Conservation (phyloP, 2,888 invertebrate genomes). For the Atrina japonica region DNA sequence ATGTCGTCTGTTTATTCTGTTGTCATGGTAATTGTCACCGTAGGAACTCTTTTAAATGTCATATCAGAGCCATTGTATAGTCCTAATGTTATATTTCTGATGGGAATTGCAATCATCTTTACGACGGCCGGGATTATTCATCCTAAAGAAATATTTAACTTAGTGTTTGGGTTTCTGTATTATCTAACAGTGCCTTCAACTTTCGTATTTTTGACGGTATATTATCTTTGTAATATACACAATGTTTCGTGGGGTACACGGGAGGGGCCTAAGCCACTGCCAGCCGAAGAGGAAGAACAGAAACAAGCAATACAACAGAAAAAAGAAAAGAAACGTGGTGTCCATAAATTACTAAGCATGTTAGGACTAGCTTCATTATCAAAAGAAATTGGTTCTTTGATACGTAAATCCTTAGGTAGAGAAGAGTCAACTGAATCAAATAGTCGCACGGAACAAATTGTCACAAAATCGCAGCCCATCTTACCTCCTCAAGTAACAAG, state of each 20-base stretch:
- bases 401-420: conserved; percentile 18
- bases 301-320: neutral
- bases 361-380: conserved; percentile 20
- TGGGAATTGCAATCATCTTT: conserved; percentile 91
- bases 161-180: conserved; percentile 88
- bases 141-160: conserved; percentile 87
- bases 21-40: conserved; percentile 99
- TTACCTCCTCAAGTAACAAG: neutral
- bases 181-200: conserved; percentile 96
- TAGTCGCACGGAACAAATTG: neutral
- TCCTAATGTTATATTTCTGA: conserved; percentile 65
- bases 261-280: conserved; percentile 83
- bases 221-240: conserved; percentile 95
- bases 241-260: conserved; percentile 97
- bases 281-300: conserved; percentile 31
- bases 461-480: no score
- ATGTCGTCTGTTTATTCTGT: conserved; percentile 93
- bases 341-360: conserved; percentile 1
- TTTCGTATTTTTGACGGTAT: conserved; percentile 95
- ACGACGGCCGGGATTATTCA: conserved; percentile 97
- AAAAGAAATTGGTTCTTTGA: conserved; percentile 5
- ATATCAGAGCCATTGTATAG: conserved; percentile 90
- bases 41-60: conserved; percentile 97
- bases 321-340: conserved; percentile 3
- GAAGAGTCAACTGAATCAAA: conserved; percentile 1